These are phyloP conservation scores for Columba livia DNA, from an alignment of 2,113 vertebrate genomes.

Conservation along the genomic window DNA sequence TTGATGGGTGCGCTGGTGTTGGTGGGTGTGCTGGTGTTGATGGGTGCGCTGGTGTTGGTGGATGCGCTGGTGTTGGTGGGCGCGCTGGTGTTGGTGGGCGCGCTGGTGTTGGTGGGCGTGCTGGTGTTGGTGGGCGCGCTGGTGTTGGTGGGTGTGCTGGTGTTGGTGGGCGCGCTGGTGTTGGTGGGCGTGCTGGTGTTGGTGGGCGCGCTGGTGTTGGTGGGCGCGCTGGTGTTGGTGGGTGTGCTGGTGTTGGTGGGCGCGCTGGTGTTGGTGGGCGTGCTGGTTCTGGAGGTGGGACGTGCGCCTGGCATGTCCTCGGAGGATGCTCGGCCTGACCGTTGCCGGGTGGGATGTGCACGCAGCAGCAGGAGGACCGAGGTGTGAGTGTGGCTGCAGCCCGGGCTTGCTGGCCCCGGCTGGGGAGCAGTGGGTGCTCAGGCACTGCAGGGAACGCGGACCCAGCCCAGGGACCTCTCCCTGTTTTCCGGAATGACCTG, in stretches of 20 bases:
- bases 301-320: too few relatives aligned
- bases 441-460: fast-evolving
- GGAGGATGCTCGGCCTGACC: too few relatives aligned
- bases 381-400: too few relatives aligned
- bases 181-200: not conserved
- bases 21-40: not conserved
- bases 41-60: not conserved
- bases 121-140: not conserved
- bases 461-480: not conserved
- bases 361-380: too few relatives aligned
- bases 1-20: not conserved
- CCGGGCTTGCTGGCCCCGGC: too few relatives aligned
- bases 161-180: not conserved
- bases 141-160: not conserved
- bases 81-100: not conserved
- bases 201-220: too few relatives aligned
- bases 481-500: not conserved
- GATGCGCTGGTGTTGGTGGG: not conserved
- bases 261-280: too few relatives aligned
- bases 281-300: not conserved
- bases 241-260: too few relatives aligned
- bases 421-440: too few relatives aligned
- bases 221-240: too few relatives aligned
- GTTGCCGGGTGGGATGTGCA: too few relatives aligned
- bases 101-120: fast-evolving